A percentile compares a stretch with the other conserved stretches of the same genome.
Evolutionary conservation across 2,888 invertebrate species (phyloP).

Genomic region (Meganola albula): DNA sequence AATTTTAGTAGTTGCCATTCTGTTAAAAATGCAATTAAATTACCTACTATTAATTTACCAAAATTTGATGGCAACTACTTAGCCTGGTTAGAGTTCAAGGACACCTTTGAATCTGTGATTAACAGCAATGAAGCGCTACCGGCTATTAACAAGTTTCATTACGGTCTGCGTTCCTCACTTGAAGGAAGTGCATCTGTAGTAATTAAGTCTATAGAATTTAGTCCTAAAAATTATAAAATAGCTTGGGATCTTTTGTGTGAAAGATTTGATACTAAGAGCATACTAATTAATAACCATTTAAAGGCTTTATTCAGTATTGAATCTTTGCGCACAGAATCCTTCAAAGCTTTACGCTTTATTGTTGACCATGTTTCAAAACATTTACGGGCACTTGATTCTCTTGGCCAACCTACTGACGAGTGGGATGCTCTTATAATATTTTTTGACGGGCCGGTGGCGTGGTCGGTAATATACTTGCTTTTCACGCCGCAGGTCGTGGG

Average conservation of each 20-base stretch:
- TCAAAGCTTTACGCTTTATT: background rate
- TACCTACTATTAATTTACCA: constrained; percentile 1
- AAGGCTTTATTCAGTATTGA: constrained; percentile 1
- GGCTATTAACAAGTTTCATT: background rate
- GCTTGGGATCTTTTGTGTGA: background rate
- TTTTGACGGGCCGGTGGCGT: too few species aligned
- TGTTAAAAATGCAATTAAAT: background rate
- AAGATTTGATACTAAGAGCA: background rate
- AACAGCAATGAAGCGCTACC: background rate
- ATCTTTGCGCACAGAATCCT: background rate
- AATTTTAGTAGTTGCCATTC: too few species aligned
- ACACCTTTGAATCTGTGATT: constrained; percentile 1
- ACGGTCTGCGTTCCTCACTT: background rate
- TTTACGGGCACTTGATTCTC: background rate
- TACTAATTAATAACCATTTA: constrained; percentile 2
- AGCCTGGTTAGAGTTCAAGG: background rate
- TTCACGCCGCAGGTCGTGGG: too few species aligned
- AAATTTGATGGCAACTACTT: background rate
- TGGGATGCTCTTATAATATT: too few species aligned
- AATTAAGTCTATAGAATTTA: background rate
- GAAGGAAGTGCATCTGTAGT: background rate
- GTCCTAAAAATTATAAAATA: background rate
- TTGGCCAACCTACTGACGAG: background rate
- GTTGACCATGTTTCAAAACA: constrained; percentile 1
- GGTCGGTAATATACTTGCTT: too few species aligned